phyloP scores from a whole-genome alignment of 1,140 invertebrate genomes.

The Steinernema khuongi region DNA sequence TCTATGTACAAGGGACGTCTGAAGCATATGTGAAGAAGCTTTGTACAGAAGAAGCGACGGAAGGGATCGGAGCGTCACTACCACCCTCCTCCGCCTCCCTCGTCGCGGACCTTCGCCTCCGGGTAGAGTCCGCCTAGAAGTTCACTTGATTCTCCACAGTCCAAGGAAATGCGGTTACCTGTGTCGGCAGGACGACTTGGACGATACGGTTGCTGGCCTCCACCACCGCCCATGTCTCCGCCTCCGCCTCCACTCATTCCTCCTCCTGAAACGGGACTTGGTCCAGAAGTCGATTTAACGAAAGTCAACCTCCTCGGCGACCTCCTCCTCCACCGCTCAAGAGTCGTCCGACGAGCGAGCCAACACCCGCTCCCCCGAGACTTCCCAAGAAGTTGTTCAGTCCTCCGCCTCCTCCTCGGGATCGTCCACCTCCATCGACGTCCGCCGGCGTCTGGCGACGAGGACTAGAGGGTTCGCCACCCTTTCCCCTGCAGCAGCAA shows the following conservation, averaged over 20 bases:
- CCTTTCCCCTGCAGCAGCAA: slow-evolving; percentile 35
- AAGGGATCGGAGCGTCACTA: background rate
- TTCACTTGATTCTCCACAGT: no score
- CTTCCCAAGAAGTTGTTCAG: slow-evolving; percentile 29
- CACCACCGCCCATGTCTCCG: slow-evolving; percentile 17
- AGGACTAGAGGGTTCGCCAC: slow-evolving; percentile 21
- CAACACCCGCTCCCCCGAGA: slow-evolving; percentile 29
- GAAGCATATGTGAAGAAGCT: background rate
- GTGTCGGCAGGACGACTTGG: background rate
- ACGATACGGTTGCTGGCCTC: background rate
- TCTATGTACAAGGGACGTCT: background rate
- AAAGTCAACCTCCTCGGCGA: background rate
- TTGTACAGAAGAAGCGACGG: background rate
- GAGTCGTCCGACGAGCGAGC: slow-evolving; percentile 32
- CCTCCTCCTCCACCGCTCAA: slow-evolving; percentile 27
- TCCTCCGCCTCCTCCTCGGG: slow-evolving; percentile 21
- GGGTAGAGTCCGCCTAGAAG: background rate
- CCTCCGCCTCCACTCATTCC: background rate
- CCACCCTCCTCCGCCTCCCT: slow-evolving; percentile 7
- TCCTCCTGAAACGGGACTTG: no score
- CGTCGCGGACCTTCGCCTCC: background rate
- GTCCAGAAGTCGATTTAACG: no score
- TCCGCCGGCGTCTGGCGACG: background rate
- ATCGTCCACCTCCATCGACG: slow-evolving; percentile 23
- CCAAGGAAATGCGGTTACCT: no score